These are phyloP conservation scores for Sorex fumeus DNA, from an alignment of 2,113 vertebrate species.

Conservation along the genomic window DNA sequence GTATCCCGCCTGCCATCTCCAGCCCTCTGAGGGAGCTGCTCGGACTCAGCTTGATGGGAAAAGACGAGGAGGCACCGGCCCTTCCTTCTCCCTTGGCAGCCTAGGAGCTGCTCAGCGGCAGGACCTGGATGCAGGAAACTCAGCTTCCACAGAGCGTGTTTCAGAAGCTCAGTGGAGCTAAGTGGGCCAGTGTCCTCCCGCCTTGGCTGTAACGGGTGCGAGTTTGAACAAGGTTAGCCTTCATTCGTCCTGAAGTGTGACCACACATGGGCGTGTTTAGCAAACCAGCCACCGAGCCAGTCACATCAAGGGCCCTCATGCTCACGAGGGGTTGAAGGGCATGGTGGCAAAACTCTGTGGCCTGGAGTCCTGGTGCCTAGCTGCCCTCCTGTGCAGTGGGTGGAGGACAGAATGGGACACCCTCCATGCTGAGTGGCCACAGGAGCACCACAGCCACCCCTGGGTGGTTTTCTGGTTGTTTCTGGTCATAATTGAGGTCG, in stretches of 20 bases:
- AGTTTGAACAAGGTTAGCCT: not conserved
- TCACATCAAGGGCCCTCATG: too few species aligned
- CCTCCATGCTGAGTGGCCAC: too few species aligned
- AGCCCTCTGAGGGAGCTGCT: not conserved
- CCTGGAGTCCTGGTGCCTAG: not conserved
- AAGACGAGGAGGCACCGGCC: not conserved
- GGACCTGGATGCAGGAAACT: conserved; percentile 35
- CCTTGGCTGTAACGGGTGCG: not conserved
- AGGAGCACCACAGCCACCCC: not conserved
- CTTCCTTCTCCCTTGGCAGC: not conserved
- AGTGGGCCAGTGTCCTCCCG: not conserved
- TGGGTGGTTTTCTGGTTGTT: not conserved
- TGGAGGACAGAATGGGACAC: too few species aligned
- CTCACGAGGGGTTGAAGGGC: not conserved
- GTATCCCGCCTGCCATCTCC: not conserved
- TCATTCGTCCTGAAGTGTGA: not conserved
- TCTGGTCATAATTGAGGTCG: conserved; percentile 22
- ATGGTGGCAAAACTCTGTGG: not conserved
- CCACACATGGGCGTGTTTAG: conserved; percentile 73
- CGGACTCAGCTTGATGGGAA: too few species aligned
- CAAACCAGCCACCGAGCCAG: conserved; percentile 46
- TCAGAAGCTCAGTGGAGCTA: too few species aligned
- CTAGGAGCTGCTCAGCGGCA: not conserved
- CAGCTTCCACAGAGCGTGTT: not conserved
- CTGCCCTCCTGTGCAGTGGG: too few species aligned